Evolutionary conservation across 2,797 vertebrate genomes (phyloP).

Genomic region (Microctenopoma steveboyesi): DNA sequence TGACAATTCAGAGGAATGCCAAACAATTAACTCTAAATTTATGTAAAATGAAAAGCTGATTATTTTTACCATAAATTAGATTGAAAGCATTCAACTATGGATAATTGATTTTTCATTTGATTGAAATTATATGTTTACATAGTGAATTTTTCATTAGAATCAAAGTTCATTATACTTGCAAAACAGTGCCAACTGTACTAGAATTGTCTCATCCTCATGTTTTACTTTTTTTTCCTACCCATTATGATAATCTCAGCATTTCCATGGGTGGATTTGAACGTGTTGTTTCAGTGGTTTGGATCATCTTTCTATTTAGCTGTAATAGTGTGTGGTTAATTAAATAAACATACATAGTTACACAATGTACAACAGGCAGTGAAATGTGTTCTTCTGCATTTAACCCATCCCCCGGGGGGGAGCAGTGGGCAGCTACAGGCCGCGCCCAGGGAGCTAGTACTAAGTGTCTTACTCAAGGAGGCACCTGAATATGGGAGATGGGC

Average conservation of each 20-base stretch:
- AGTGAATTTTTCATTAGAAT: neutral
- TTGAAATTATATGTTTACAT: neutral
- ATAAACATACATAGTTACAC: too few relatives aligned
- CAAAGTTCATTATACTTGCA: neutral
- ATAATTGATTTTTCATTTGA: neutral
- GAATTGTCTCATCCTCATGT: neutral
- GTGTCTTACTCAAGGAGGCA: too few relatives aligned
- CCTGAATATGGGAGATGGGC: too few relatives aligned
- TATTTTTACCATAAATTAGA: neutral
- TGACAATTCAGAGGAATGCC: neutral
- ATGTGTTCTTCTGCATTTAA: too few relatives aligned
- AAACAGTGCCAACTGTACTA: neutral
- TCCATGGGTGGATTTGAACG: neutral
- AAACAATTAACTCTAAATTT: neutral
- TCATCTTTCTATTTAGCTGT: neutral
- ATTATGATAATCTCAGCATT: neutral
- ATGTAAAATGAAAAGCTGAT: neutral
- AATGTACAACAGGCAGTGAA: too few relatives aligned
- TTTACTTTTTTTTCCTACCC: too few relatives aligned
- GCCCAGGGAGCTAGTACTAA: too few relatives aligned
- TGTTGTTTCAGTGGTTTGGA: conserved; percentile 3
- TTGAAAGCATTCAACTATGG: neutral
- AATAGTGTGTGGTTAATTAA: neutral
- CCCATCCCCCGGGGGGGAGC: too few relatives aligned
- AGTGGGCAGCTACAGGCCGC: too few relatives aligned